Evolutionary conservation across 2,797 vertebrate genomes (phyloP), one percentile per base, ranked within the genome.

Genomic region (Pseudomugil tenellus): DNA sequence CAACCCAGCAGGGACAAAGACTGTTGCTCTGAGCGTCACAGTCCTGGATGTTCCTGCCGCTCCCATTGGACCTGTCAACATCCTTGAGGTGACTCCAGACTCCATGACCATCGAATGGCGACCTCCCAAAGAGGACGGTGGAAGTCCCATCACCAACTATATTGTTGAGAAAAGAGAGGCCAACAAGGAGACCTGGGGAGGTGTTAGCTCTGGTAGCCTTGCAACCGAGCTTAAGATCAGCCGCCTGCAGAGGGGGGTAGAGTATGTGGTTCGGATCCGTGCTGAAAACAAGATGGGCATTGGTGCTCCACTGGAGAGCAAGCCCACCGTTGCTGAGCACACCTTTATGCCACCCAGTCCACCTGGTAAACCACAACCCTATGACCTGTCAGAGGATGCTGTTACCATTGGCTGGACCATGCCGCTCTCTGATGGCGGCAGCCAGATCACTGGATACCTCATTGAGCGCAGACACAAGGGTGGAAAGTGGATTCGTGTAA

Each of bases 401-500:
- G 95, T 97, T 60, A 99, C 96, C 19, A 81, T 99, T 11, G 91
- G 95, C 58, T 99, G 97, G 97, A 97, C 96, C 26, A 94, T 99
- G 90, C 98, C 98, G 64, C 92, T 97, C 76, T 93, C 93, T 75
- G 98, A 99, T 78, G 98, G 98, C 34, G 98, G 98, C 65, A 99
- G 96, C 91, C 95, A 94, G 77, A 98, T 99, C 85, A 95, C 80
- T 58, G 98, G 98, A 69, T 99, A 99, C 84, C 94, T 98, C 58
- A 87, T 99, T 59, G 98, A 99, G 84, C 96, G 98, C 62, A 94
- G 96, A 81, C 97, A 99, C 93, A 91, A 91, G 59, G 96, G 94
- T 76, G 98, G 98, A 65, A 99, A 99, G 89, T 99, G 98, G 98
- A 95, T 99, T 80, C 95, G 97, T 70, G 97, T 99, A 64, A 99